Evolutionary conservation across 2,888 invertebrate species (phyloP), one percentile per base, ranked within the genome.

Genomic region (Glaucopsyche alexis): DNA sequence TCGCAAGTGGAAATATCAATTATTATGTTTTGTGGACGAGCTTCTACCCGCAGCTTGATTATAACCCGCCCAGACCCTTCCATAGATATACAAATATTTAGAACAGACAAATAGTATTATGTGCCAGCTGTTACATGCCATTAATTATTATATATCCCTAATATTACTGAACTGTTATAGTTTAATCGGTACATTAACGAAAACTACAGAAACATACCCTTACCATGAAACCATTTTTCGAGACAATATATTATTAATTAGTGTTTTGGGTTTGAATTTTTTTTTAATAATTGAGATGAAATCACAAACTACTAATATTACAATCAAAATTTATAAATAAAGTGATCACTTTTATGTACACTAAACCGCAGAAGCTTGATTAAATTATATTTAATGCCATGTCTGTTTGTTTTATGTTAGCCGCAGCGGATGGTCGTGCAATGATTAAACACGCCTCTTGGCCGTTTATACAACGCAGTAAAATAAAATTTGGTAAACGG

Each of bases 371-470:
- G 19, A 11, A 55, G 55, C 19, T 55, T 55, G 55, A 55, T 55
- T 55, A 16, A 19, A 55, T 55, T 19, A 55, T 8, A 11, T 55
- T 19, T 19, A 45, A 45, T 47, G 69, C 16, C 49, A 49, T 69
- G 69, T 69, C 52, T 9, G 69, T 78, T 78, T 49, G 42, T 75
- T 76, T 55, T 71, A 64, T 71, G 71, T 66, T 64, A 73, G 71
- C 73, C 75, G 60, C 72, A 64, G 69, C n/a, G 75, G 84, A 83
- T 81, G 80, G 81, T 83, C 82, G 81, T 81, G 82, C 85, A 83
- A 86, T 87, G 87, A 90, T 90, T 90, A 89, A 88, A 87, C 83
- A 86, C 88, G 89, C 90, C 90, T 85, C 82, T 80, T 78, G 78
- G 76, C 72, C 77, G 69, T 74, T 74, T 67, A 49, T 65, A 52